These are phyloP conservation scores for Neodiprion fabricii DNA, from an alignment of 1,140 invertebrate genomes.

Conservation along the genomic window DNA sequence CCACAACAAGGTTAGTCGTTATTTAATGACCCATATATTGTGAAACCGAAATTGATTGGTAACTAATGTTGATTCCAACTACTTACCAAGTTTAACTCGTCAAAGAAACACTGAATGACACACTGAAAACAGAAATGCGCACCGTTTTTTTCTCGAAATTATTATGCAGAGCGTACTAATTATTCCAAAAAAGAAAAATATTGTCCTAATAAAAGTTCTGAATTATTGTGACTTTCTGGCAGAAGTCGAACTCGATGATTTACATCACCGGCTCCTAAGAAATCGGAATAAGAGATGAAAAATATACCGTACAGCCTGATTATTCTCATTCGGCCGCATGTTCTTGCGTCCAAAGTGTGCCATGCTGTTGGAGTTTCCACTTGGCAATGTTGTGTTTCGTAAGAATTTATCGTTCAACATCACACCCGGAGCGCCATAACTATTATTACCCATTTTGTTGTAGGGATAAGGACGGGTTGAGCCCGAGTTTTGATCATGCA, in stretches of 20 bases:
- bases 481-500: neutral
- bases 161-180: too few species aligned
- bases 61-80: neutral
- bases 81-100: slow-evolving; percentile 54
- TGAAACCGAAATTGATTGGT: neutral
- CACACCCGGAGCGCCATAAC: neutral
- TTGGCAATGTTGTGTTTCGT: neutral
- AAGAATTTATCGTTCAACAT: neutral
- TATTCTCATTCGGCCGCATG: neutral
- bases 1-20: too few species aligned
- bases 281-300: too few species aligned
- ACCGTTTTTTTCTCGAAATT: too few species aligned
- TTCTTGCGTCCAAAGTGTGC: neutral
- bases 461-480: neutral
- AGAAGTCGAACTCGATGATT: too few species aligned
- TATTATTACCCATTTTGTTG: neutral
- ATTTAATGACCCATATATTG: too few species aligned
- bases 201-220: too few species aligned
- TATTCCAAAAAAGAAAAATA: too few species aligned
- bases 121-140: slow-evolving; percentile 44
- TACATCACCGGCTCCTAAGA: too few species aligned
- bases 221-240: too few species aligned
- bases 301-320: neutral
- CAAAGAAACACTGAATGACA: slow-evolving; percentile 55
- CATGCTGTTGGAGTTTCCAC: neutral